Base-by-base conservation (phyloP, 2,888 invertebrate species). In the Cacoxenus indagator region DNA sequence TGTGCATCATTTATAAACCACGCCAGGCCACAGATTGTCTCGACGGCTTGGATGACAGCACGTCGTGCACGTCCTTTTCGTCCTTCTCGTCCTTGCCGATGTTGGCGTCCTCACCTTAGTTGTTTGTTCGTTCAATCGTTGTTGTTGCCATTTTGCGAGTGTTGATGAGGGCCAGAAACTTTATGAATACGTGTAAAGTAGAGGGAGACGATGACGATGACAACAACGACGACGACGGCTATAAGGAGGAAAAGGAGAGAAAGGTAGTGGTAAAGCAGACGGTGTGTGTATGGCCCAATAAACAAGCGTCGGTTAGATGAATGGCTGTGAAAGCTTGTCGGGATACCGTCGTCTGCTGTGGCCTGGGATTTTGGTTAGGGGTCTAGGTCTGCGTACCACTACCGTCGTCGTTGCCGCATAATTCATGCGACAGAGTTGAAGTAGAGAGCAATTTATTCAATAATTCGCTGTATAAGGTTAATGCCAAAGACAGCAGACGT, bases 1-100 rank as follows among this genome's bases (percentile, higher is more conserved):
- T 80, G 72, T 82, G 80, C 80, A 81, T 83, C 81, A 82, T 81
- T 83, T 78, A 82, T 83, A 81, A 80, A 78, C 80, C 75, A 74
- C 76, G 75, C 77, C 76, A 82, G 77, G 81, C 83, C 78, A 78
- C 82, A 79, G 82, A 82, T 79, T 83, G 80, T 81, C 78, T 81
- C 77, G 79, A 76, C 78, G 75, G 74, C 75, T 69, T 55, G 61
- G 81, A 81, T 81, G 80, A 78, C 80, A 76, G 77, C 79, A 78
- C 77, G 61, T 61, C 61, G 61, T 37, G 43, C 22, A 8, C 27
- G 51, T 24, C 11, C 51, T 24, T 9, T n/a, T 19, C 5, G 17
- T 19, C 3, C 4, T 22, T 17, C 8, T 57, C 22, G 57, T 17
- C 17, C 17, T n/a, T 27, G n/a, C 11, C 22, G 54, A 11, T 22